A percentile compares a stretch with the other conserved stretches of the same genome.
Conservation (phyloP, 1,140 invertebrate genomes). For the Papilio glaucus region DNA sequence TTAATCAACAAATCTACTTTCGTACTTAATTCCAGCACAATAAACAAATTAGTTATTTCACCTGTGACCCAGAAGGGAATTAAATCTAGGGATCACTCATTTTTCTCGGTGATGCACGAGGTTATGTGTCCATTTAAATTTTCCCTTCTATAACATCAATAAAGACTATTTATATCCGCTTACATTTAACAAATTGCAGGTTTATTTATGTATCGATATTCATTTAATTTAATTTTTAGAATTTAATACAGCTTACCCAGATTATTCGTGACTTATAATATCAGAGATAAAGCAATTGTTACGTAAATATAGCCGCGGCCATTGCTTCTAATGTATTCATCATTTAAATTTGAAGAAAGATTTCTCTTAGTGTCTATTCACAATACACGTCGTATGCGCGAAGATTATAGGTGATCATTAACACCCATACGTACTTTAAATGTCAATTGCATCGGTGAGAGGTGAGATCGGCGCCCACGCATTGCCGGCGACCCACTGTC, state of each 20-base stretch:
- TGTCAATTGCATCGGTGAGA: conserved; percentile 29
- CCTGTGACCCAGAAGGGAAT: too few species aligned
- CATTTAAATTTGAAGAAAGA: background rate
- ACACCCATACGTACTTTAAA: conserved; percentile 14
- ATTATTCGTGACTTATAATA: too few species aligned
- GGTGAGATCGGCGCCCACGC: conserved; percentile 26
- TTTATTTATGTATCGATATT: too few species aligned
- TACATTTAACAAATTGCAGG: too few species aligned
- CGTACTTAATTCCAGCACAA: background rate
- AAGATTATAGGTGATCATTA: conserved; percentile 16
- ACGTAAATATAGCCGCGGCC: background rate
- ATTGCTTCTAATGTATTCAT: background rate
- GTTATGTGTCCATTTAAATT: too few species aligned
- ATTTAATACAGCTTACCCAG: too few species aligned
- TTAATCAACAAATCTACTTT: background rate
- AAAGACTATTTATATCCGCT: too few species aligned
- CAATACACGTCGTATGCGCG: background rate
- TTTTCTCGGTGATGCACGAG: too few species aligned
- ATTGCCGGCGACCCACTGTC: background rate
- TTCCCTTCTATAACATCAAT: too few species aligned
- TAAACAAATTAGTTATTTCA: too few species aligned
- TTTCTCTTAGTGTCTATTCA: background rate
- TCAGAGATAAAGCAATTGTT: background rate
- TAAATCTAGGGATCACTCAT: too few species aligned
- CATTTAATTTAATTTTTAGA: too few species aligned